These are phyloP conservation scores for Lasiurus cinereus DNA, from an alignment of 2,113 vertebrate species.

Conservation along the genomic window DNA sequence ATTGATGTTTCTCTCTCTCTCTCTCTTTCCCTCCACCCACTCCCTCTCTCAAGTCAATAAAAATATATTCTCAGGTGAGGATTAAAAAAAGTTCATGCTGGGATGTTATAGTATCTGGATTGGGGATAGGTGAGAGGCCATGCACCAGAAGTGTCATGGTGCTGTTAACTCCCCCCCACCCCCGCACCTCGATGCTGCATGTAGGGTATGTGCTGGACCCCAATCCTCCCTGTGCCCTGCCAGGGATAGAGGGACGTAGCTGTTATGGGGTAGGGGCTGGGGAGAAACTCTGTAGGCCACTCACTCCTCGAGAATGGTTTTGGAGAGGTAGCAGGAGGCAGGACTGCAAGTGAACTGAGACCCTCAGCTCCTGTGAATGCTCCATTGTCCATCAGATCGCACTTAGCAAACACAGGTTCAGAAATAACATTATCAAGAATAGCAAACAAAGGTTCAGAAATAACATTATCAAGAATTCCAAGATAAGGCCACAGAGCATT, in stretches of 20 bases:
- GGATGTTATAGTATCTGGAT: neutral
- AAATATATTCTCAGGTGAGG: neutral
- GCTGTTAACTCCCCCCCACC: neutral
- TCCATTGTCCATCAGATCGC: neutral
- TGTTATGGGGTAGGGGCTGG: neutral
- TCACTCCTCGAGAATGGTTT: neutral
- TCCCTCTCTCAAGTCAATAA: neutral
- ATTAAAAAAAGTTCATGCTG: neutral
- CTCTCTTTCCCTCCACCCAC: neutral
- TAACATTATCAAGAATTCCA: neutral
- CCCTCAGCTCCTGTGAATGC: neutral
- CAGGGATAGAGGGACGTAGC: neutral
- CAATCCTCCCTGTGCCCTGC: neutral
- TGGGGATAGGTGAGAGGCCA: neutral
- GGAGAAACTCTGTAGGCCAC: neutral
- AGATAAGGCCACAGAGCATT: neutral
- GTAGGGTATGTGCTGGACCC: neutral
- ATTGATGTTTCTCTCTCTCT: neutral
- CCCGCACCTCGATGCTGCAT: neutral
- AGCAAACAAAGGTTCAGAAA: neutral
- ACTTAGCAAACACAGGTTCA: neutral
- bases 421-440: neutral
- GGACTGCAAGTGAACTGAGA: neutral
- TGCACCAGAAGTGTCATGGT: fast-evolving
- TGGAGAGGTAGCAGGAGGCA: neutral